Conservation (phyloP, 1,140 invertebrate genomes). For the Drosophila kanapiae region DNA sequence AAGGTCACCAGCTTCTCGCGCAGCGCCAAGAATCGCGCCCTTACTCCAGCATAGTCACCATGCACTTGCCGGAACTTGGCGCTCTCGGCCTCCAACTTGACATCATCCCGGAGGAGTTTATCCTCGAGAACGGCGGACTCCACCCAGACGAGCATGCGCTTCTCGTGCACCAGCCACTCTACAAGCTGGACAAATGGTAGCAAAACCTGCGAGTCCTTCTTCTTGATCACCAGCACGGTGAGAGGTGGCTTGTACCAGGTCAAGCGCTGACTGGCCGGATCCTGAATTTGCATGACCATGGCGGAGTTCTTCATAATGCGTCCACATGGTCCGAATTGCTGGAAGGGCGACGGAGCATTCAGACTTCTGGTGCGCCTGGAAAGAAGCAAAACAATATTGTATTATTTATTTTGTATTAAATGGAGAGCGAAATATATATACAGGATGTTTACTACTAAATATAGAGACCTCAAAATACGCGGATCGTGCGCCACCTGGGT, state of each 20-base stretch:
- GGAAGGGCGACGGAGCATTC: conserved; percentile 96
- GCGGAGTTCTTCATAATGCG: conserved; percentile 98
- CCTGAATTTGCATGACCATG: conserved; percentile 98
- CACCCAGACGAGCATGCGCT: conserved; percentile 97
- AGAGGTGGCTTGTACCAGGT: conserved; percentile 98
- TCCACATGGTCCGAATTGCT: conserved; percentile 97
- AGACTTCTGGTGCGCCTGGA: conserved; percentile 95
- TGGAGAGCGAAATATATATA: background rate
- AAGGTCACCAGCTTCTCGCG: conserved; percentile 95
- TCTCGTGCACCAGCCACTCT: conserved; percentile 96
- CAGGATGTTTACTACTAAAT: background rate
- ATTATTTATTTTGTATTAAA: background rate
- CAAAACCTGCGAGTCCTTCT: conserved; percentile 95
- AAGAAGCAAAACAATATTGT: conserved; percentile 70
- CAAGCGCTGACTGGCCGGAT: conserved; percentile 96
- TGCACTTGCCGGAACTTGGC: conserved; percentile 69
- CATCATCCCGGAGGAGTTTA: conserved; percentile 89
- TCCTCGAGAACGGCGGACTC: conserved; percentile 96
- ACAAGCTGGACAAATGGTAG: conserved; percentile 96
- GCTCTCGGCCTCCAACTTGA: conserved; percentile 66
- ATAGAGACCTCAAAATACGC: conserved; percentile 61
- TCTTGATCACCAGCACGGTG: conserved; percentile 97
- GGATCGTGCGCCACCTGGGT: conserved; percentile 32
- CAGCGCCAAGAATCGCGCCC: conserved; percentile 89
- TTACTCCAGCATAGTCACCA: conserved; percentile 54